Percentiles rank a stretch among this genome's conserved stretches.
Conservation (phyloP, 2,797 vertebrate species). For the Arremon aurantiirostris region DNA sequence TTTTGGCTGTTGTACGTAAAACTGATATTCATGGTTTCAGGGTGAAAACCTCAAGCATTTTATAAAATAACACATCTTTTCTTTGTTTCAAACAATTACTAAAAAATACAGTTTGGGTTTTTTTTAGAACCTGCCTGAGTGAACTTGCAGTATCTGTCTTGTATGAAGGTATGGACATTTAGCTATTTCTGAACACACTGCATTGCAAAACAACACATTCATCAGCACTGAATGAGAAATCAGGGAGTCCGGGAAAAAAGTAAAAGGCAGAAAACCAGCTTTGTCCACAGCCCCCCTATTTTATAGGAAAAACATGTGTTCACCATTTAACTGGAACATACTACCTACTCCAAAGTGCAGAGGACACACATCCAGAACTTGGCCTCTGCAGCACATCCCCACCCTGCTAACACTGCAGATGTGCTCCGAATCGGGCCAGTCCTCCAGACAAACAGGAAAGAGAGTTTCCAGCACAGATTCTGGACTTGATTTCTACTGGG, state of each 20-base stretch:
- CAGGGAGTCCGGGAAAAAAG: background rate
- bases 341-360: background rate
- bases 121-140: background rate
- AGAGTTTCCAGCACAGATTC: background rate
- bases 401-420: conserved; percentile 22
- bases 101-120: background rate
- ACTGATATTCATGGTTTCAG: background rate
- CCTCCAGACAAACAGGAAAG: background rate
- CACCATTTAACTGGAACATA: background rate
- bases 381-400: background rate
- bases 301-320: conserved; percentile 8
- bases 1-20: background rate
- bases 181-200: background rate
- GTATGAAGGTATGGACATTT: background rate
- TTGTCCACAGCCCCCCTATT: background rate
- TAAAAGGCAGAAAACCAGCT: background rate
- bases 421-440: background rate
- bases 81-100: background rate
- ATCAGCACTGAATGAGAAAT: conserved; percentile 2
- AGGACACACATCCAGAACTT: background rate
- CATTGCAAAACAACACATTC: background rate
- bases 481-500: background rate
- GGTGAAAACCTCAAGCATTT: background rate
- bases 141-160: background rate
- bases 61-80: background rate